These are phyloP conservation scores for Oscheius sp. DNA, from an alignment of 1,140 invertebrate species.

Conservation along the genomic window DNA sequence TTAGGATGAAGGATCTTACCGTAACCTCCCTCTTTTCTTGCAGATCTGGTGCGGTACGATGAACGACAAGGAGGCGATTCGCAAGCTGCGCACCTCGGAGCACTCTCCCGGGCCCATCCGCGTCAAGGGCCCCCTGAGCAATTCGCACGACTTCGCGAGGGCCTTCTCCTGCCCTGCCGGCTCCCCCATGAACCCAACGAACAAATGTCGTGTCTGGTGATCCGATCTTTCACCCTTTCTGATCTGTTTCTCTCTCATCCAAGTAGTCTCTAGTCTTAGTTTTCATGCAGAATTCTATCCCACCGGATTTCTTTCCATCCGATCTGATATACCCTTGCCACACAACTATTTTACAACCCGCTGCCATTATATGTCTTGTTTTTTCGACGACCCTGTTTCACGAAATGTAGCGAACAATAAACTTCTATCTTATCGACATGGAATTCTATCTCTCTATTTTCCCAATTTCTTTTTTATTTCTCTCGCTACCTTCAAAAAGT, in stretches of 20 bases:
- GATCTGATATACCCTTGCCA: background rate
- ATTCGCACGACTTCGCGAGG: slow-evolving; percentile 66
- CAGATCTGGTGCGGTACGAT: slow-evolving; percentile 93
- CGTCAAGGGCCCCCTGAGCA: slow-evolving; percentile 68
- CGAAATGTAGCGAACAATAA: background rate
- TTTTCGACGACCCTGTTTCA: background rate
- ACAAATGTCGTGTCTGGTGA: slow-evolving; percentile 69
- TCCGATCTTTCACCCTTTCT: slow-evolving; percentile 4
- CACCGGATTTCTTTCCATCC: background rate
- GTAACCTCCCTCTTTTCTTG: slow-evolving; percentile 18
- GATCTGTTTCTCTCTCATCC: background rate
- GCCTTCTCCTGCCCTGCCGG: slow-evolving; percentile 65
- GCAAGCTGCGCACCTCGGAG: slow-evolving; percentile 86
- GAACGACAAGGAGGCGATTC: slow-evolving; percentile 88
- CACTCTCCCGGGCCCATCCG: slow-evolving; percentile 89
- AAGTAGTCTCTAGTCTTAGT: slow-evolving; percentile 2
- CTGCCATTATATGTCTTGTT: background rate
- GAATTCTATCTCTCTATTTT: background rate
- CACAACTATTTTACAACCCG: background rate
- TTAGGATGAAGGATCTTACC: no score
- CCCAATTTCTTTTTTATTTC: background rate
- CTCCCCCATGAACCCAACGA: slow-evolving; percentile 67
- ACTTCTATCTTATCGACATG: background rate
- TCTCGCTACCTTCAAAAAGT: background rate
- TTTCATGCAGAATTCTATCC: background rate